phyloP scores from a whole-genome alignment of 2,797 vertebrate species.

The Coranthus polyacanthus region DNA sequence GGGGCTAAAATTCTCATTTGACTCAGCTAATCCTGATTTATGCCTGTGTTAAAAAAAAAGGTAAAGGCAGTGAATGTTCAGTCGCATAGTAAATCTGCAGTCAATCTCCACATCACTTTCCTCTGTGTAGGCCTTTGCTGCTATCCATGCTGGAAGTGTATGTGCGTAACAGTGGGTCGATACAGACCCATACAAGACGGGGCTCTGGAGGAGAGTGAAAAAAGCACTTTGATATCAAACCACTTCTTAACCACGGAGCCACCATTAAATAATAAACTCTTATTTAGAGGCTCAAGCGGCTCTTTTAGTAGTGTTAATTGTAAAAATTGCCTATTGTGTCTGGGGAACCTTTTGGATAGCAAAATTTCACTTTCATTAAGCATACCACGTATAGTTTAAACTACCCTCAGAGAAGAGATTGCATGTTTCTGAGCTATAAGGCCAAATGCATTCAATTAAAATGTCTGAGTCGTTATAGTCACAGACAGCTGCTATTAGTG shows the following conservation, averaged over 20 bases:
- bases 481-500: too few species aligned
- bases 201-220: constrained; percentile 24
- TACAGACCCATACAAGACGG: constrained; percentile 10
- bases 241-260: constrained; percentile 7
- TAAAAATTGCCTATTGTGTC: neutral
- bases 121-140: constrained; percentile 29
- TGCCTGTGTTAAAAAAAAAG: constrained; percentile 24
- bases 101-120: constrained; percentile 24
- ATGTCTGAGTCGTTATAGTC: too few species aligned
- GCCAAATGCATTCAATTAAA: too few species aligned
- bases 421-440: too few species aligned
- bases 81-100: constrained; percentile 23
- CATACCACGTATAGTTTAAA: neutral
- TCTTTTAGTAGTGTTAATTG: constrained; percentile 9
- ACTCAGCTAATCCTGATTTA: constrained; percentile 45
- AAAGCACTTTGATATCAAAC: constrained; percentile 23
- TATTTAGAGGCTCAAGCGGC: constrained; percentile 1
- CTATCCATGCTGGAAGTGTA: constrained; percentile 15
- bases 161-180: constrained; percentile 32
- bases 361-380: neutral
- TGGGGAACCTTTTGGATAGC: neutral
- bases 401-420: neutral
- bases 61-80: constrained; percentile 35
- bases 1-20: constrained; percentile 42
- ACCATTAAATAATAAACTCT: constrained; percentile 22